Percentiles rank a stretch among this genome's conserved stretches.
Conservation (phyloP, 2,113 vertebrate species). For the Bettongia penicillata region DNA sequence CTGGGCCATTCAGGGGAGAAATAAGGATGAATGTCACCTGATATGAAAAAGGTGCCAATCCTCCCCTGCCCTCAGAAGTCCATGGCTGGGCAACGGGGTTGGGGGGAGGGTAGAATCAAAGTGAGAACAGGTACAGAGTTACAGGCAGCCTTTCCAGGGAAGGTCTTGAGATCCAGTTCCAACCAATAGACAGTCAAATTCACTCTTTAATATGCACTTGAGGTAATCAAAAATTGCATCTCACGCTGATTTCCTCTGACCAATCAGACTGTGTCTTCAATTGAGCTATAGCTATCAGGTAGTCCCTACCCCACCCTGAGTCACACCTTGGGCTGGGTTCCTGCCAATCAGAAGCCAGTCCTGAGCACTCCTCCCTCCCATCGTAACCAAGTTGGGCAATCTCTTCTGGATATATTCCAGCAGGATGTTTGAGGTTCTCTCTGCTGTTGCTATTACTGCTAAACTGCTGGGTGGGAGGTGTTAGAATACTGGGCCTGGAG, state of each 20-base stretch:
- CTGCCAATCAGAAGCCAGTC: neutral
- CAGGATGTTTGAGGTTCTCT: neutral
- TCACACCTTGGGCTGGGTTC: neutral
- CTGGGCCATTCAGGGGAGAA: slow-evolving; percentile 75
- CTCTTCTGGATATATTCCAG: neutral
- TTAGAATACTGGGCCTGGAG: neutral
- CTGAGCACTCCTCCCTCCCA: neutral
- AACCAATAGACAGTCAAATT: neutral
- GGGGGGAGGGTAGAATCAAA: neutral
- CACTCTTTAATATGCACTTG: neutral
- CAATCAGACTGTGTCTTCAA: neutral
- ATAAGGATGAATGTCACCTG: neutral
- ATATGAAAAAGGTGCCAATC: neutral
- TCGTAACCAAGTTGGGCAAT: neutral
- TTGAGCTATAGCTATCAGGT: neutral
- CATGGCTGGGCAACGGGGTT: neutral
- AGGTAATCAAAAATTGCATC: neutral
- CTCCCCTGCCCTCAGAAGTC: neutral
- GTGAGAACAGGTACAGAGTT: neutral
- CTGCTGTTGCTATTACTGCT: neutral
- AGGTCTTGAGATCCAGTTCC: neutral
- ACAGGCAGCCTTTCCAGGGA: neutral
- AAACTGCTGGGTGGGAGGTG: neutral
- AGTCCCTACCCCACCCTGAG: neutral
- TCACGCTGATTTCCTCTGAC: neutral